These are phyloP conservation scores for Poeciliopsis turneri DNA, from an alignment of 2,797 vertebrate species.

Conservation along the genomic window DNA sequence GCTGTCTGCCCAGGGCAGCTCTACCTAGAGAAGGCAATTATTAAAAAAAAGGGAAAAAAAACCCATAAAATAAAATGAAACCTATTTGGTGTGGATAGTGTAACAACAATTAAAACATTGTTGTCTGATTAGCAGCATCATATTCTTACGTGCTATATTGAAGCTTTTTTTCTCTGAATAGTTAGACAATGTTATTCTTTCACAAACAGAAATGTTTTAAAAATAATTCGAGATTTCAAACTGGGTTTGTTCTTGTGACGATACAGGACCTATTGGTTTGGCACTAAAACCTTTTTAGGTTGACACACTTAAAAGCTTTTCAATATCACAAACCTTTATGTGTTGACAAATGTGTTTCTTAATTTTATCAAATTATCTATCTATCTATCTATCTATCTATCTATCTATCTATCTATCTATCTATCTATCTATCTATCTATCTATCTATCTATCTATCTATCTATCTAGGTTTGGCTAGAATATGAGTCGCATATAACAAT, in stretches of 20 bases:
- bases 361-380: conserved; percentile 1
- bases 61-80: neutral
- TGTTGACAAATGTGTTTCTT: neutral
- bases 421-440: conserved; percentile 4
- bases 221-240: neutral
- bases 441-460: conserved; percentile 6
- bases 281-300: neutral
- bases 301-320: neutral
- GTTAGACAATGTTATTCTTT: neutral
- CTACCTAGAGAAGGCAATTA: neutral
- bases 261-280: neutral
- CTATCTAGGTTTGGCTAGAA: neutral
- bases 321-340: neutral
- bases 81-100: neutral
- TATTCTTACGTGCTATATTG: neutral
- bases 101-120: neutral
- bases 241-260: neutral
- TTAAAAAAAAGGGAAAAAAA: neutral
- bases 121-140: neutral
- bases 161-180: neutral
- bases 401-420: neutral
- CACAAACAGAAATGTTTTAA: neutral
- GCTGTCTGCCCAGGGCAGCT: neutral
- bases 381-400: conserved; percentile 9
- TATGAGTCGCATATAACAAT: too few relatives aligned